Conservation (phyloP, 2,113 vertebrate species). For the Meleagris gallopavo region DNA sequence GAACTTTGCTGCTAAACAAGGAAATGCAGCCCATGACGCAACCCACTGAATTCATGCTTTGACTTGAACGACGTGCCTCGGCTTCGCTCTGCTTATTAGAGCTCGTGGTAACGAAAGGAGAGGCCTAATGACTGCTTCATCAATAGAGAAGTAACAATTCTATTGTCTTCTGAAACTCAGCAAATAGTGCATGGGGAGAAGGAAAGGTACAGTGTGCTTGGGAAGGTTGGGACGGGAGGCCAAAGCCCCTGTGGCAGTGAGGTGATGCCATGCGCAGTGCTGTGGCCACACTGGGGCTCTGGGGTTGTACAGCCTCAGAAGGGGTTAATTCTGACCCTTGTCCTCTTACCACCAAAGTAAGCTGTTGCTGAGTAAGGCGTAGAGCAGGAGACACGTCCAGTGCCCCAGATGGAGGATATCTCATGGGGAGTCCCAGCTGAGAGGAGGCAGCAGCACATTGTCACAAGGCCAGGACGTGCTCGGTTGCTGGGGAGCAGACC, state of each 20-base stretch:
- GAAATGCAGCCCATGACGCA: slow-evolving; percentile 24
- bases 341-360: background rate
- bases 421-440: background rate
- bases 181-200: background rate
- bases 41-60: slow-evolving; percentile 53
- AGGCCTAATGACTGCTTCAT: slow-evolving; percentile 16
- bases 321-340: background rate
- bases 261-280: background rate
- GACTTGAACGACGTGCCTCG: background rate
- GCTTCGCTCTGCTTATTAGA: background rate
- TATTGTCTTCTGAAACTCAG: slow-evolving; percentile 19
- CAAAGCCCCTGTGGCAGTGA: background rate
- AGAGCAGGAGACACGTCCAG: background rate
- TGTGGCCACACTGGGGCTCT: background rate
- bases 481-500: slow-evolving; percentile 16
- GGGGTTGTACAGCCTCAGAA: background rate
- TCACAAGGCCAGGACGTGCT: slow-evolving; percentile 35
- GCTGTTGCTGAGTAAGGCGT: background rate
- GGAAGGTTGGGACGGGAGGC: background rate
- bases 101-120: background rate
- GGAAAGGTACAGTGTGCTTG: background rate
- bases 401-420: background rate
- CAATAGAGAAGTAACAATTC: background rate
- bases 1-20: slow-evolving; percentile 45
- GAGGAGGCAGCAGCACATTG: slow-evolving; percentile 22